Percentiles rank a stretch among this genome's conserved stretches.
phyloP scores from a whole-genome alignment of 2,888 invertebrate species.

The Lithophane socia region DNA sequence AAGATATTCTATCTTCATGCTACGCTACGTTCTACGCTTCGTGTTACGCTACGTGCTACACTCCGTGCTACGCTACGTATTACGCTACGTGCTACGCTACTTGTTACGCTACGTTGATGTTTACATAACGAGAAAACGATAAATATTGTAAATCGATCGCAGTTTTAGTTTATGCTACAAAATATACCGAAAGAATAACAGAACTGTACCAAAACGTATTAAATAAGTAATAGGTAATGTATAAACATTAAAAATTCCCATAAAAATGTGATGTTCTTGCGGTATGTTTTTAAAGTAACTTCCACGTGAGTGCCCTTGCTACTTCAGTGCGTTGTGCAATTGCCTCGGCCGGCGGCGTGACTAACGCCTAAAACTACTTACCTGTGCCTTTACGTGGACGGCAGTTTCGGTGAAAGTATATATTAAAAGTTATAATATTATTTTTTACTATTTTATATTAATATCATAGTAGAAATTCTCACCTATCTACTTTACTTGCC shows the following conservation, averaged over 20 bases:
- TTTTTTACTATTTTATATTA: too few species aligned
- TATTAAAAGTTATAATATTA: too few species aligned
- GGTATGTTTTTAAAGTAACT: conserved; percentile 27
- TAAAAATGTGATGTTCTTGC: background rate
- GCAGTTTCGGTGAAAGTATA: too few species aligned
- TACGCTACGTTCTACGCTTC: background rate
- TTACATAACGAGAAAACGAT: background rate
- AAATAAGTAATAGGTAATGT: conserved; percentile 1
- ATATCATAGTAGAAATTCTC: too few species aligned
- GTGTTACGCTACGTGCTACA: too few species aligned
- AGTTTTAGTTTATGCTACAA: background rate
- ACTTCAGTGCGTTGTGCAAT: conserved; percentile 32
- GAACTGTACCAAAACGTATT: background rate
- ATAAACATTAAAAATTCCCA: background rate
- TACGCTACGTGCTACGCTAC: background rate
- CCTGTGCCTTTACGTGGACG: background rate
- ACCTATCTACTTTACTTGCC: too few species aligned
- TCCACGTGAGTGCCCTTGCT: conserved; percentile 49
- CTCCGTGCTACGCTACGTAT: too few species aligned
- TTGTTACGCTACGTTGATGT: conserved; percentile 1
- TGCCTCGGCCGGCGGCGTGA: conserved; percentile 22
- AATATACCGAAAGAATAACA: background rate
- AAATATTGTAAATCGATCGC: background rate
- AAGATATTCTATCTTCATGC: background rate
- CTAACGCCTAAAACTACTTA: conserved; percentile 17